Base-by-base conservation (phyloP, 2,797 vertebrate species). In the Acrossocheilus wenchowensis region DNA sequence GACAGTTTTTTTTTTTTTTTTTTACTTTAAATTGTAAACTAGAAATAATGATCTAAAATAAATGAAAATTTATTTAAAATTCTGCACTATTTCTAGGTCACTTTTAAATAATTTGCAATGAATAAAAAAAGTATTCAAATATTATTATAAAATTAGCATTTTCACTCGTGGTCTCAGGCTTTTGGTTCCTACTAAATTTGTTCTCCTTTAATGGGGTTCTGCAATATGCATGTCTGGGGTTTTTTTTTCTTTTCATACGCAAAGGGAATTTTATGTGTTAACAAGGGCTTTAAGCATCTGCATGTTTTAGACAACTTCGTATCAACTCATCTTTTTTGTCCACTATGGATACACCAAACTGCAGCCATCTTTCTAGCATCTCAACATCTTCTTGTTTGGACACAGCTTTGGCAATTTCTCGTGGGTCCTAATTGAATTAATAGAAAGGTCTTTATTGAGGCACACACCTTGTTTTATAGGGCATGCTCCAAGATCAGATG, bases 401-500 rank as follows among this genome's bases (percentile, higher is more conserved):
- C 45, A 54, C 23, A 54, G 64, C 68, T 19, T 57, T 26, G 48
- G 23, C 69, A 36, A 1, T 5, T 5, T 78, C n/a, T 85, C 10
- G 26, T 72, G 39, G 39, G 26, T 50, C 30, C 19, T 73, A 3
- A 60, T 3, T 62, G 9, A 71, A 21, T 85, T 11, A 48, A 52
- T 85, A 82, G 30, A 39, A 74, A 90, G 93, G 91, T 90, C 90
- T 86, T 95, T 83, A 90, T 84, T 81, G 64, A 89, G 88, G 89
- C 84, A 89, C 82, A 78, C 41, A 90, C 95, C 91, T 88, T 96
- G 82, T 95, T 91, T 95, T 94, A 90, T 94, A 96, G 95, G 95
- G 94, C 66, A 94, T 93, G 92, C 92, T 93, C 88, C 93, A 93
- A 90, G 94, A 95, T 91, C 98, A 97, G 94, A 93, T 91, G 87